These are phyloP conservation scores for Andrena haemorrhoa DNA, from an alignment of 2,888 invertebrate genomes.

Conservation along the genomic window DNA sequence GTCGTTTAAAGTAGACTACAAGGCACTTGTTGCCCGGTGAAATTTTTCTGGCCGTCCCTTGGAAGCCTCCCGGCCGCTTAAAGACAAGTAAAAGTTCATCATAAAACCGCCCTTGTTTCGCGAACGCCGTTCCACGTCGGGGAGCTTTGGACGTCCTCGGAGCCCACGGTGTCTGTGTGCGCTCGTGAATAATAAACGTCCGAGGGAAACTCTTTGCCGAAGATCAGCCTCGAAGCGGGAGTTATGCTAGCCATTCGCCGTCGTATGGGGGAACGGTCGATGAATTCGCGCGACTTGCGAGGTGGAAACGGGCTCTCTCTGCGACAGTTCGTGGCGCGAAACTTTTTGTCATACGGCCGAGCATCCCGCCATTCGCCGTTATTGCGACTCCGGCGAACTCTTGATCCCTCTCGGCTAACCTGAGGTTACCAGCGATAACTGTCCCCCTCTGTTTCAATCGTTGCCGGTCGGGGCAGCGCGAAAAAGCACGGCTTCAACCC, in stretches of 20 bases:
- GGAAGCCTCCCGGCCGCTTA: background rate
- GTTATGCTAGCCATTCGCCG: slow-evolving; percentile 5
- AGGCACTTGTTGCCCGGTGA: slow-evolving; percentile 61
- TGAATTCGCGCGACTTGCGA: background rate
- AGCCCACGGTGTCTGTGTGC: background rate
- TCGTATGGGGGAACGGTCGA: too few species aligned
- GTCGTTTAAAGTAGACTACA: slow-evolving; percentile 44
- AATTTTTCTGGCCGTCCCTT: slow-evolving; percentile 49
- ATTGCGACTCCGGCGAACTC: slow-evolving; percentile 21
- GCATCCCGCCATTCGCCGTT: slow-evolving; percentile 19
- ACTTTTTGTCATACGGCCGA: slow-evolving; percentile 31
- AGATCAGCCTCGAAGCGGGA: slow-evolving; percentile 3
- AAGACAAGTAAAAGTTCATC: slow-evolving; percentile 14
- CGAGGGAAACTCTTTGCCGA: background rate
- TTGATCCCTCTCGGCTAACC: slow-evolving; percentile 7
- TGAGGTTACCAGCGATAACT: slow-evolving; percentile 47
- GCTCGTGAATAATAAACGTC: slow-evolving; percentile 13
- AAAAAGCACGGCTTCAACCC: slow-evolving; percentile 25
- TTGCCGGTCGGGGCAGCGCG: background rate
- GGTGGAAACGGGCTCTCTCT: background rate
- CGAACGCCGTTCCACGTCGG: background rate
- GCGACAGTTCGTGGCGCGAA: slow-evolving; percentile 21
- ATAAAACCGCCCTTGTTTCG: background rate
- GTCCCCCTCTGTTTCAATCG: slow-evolving; percentile 27
- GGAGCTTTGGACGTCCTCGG: background rate